phyloP scores from a whole-genome alignment of 2,888 invertebrate species.

The Heteromurus nitidus region DNA sequence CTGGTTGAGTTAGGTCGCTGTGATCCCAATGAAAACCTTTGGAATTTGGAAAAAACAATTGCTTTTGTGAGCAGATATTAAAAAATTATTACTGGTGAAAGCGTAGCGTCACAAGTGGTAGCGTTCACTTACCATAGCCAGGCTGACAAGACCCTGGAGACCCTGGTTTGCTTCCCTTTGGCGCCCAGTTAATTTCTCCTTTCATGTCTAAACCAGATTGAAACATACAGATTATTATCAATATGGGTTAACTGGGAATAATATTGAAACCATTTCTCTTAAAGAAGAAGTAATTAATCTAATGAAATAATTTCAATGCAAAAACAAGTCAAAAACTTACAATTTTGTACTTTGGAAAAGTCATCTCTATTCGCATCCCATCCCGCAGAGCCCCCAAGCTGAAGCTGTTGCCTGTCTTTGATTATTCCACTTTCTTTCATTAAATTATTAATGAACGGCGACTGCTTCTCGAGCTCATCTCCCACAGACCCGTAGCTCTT shows the following conservation, averaged over 20 bases:
- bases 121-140: conserved; percentile 63
- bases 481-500: conserved; percentile 71
- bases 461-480: conserved; percentile 71
- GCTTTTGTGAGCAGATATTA: background rate
- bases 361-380: conserved; percentile 73
- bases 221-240: background rate
- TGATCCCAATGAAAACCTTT: conserved; percentile 72
- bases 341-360: conserved; percentile 73
- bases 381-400: conserved; percentile 54
- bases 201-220: conserved; percentile 73
- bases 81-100: background rate
- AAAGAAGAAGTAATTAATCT: background rate
- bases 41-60: background rate
- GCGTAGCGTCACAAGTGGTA: background rate
- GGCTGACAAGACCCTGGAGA: conserved; percentile 70
- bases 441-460: conserved; percentile 72
- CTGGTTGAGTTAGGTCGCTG: conserved; percentile 69
- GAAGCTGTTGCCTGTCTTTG: conserved; percentile 63
- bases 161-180: conserved; percentile 71
- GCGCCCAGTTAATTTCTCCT: conserved; percentile 73
- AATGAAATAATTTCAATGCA: background rate
- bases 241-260: no score
- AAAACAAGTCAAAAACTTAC: conserved; percentile 70
- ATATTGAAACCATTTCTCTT: no score
- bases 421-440: conserved; percentile 68